phyloP scores from a whole-genome alignment of 2,888 invertebrate species.

The Tetragnatha montana region DNA sequence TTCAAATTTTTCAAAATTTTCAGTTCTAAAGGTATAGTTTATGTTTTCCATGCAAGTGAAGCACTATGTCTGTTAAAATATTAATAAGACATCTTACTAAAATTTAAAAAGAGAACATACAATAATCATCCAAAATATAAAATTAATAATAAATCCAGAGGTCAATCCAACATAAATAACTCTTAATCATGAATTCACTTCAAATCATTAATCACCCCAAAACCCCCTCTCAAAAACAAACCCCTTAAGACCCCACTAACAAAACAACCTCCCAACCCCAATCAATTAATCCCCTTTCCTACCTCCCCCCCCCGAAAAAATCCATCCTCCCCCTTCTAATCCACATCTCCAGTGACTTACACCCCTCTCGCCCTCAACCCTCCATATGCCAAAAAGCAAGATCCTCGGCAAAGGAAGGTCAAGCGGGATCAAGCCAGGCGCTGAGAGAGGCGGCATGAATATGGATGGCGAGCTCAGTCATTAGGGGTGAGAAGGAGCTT shows the following conservation, averaged over 20 bases:
- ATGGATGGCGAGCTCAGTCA: constrained; percentile 62
- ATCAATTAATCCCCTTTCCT: background rate
- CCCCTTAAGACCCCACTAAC: background rate
- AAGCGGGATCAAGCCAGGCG: constrained; percentile 62
- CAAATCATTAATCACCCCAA: too few species aligned
- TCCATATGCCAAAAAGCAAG: constrained; percentile 29
- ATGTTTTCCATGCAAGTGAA: too few species aligned
- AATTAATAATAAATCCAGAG: too few species aligned
- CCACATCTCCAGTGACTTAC: background rate
- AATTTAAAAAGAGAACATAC: too few species aligned
- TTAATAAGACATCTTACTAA: too few species aligned
- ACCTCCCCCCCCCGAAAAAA: background rate
- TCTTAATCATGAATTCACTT: too few species aligned
- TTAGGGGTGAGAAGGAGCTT: constrained; percentile 42
- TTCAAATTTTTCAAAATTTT: too few species aligned
- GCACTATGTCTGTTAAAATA: too few species aligned
- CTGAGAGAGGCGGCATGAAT: constrained; percentile 58
- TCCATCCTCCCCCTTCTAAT: background rate
- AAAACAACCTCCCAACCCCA: background rate
- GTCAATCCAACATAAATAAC: too few species aligned
- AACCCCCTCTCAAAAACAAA: too few species aligned
- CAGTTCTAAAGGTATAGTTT: too few species aligned
- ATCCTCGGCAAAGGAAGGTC: constrained; percentile 51
- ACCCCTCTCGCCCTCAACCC: background rate
- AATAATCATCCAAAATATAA: too few species aligned